These are phyloP conservation scores for Pseudanteris insignis DNA, from an alignment of 2,888 invertebrate species.

Conservation along the genomic window DNA sequence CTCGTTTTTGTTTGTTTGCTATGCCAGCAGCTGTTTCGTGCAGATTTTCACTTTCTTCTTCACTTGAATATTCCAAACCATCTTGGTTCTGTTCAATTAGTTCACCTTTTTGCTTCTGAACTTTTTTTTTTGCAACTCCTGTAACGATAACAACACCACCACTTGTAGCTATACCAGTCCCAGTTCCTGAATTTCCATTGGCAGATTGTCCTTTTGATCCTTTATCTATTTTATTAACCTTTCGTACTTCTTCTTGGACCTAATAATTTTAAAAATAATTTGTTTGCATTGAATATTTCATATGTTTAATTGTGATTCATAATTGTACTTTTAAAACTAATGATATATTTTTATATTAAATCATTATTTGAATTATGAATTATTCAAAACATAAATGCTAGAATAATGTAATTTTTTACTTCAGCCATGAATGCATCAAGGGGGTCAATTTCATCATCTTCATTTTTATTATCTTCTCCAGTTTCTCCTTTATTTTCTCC, in stretches of 20 bases:
- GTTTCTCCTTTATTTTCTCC: conserved; percentile 60
- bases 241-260: conserved; percentile 82
- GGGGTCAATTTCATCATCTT: conserved; percentile 89
- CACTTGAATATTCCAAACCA: conserved; percentile 95
- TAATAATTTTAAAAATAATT: conserved; percentile 34
- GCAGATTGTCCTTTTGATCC: conserved; percentile 68
- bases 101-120: conserved; percentile 89
- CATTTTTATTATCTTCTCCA: conserved; percentile 55
- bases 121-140: conserved; percentile 84
- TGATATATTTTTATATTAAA: too few species aligned
- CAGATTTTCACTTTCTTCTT: conserved; percentile 94
- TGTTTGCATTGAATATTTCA: background rate
- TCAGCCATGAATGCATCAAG: conserved; percentile 98
- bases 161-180: conserved; percentile 45
- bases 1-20: conserved; percentile 91
- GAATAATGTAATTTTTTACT: too few species aligned
- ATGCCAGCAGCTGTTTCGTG: conserved; percentile 89
- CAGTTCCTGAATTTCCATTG: conserved; percentile 56
- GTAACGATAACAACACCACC: conserved; percentile 81
- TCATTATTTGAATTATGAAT: too few species aligned
- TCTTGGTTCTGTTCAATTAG: conserved; percentile 99
- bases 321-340: too few species aligned
- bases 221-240: conserved; percentile 79
- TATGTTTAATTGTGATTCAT: too few species aligned
- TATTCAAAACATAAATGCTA: too few species aligned